phyloP scores from a whole-genome alignment of 2,113 vertebrate genomes.

The Eonycteris spelaea region DNA sequence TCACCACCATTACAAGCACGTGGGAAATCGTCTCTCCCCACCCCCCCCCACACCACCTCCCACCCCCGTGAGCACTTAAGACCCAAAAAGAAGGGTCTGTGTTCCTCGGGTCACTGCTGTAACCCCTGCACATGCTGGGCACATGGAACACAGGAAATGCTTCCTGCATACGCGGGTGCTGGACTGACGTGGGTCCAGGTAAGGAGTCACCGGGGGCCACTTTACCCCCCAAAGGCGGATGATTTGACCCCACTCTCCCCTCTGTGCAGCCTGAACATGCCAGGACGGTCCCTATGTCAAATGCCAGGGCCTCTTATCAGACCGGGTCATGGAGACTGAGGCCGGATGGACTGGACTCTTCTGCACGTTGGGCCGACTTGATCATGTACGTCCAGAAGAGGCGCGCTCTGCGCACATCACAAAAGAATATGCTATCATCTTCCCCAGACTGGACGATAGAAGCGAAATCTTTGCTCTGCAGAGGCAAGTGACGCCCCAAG shows the following conservation, averaged over 20 bases:
- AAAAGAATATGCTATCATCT: neutral
- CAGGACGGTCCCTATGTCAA: neutral
- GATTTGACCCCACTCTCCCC: too few relatives aligned
- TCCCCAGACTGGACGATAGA: neutral
- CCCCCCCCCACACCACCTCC: too few relatives aligned
- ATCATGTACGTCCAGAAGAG: neutral
- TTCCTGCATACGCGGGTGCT: neutral
- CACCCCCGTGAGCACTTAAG: neutral
- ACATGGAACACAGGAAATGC: neutral
- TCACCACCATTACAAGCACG: neutral
- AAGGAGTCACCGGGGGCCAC: neutral
- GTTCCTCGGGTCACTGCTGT: accelerated
- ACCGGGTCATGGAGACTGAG: neutral
- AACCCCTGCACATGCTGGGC: accelerated
- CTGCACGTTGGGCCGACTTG: accelerated
- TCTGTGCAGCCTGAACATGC: neutral
- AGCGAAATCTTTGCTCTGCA: neutral
- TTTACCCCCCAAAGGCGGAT: neutral
- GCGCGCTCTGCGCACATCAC: neutral
- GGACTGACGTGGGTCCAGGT: neutral
- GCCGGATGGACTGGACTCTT: neutral
- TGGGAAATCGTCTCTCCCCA: neutral
- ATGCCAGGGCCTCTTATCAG: too few relatives aligned
- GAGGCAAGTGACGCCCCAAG: too few relatives aligned
- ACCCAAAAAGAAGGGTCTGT: neutral